Conservation (phyloP, 2,113 vertebrate genomes). For the Lepus americanus region DNA sequence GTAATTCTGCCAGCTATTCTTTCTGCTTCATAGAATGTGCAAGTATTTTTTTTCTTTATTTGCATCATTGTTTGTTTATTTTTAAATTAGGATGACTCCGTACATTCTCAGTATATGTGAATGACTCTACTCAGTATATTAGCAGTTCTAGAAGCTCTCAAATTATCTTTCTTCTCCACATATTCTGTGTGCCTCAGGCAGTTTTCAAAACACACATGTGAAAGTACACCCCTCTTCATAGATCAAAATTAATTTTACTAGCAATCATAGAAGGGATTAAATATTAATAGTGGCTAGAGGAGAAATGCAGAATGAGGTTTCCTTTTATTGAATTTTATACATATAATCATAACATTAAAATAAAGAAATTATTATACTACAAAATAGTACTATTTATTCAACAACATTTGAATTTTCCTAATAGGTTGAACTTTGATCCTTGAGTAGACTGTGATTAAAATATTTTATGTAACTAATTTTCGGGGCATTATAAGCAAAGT, state of each 20-base stretch:
- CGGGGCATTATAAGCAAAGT: too few relatives aligned
- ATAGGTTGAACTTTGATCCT: too few relatives aligned
- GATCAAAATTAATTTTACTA: neutral
- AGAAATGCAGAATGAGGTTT: neutral
- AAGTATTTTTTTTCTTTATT: neutral
- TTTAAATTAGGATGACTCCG: neutral
- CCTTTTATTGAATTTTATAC: neutral
- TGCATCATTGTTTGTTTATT: neutral
- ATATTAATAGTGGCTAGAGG: neutral
- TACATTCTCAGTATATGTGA: neutral
- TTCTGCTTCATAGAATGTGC: neutral
- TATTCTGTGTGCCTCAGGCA: neutral
- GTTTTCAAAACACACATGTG: neutral
- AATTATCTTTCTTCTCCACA: neutral
- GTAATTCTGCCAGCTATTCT: neutral
- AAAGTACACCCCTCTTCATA: neutral
- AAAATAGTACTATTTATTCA: too few relatives aligned
- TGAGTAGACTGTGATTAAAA: too few relatives aligned
- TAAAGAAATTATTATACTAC: too few relatives aligned
- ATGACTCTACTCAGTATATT: neutral
- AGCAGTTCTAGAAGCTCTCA: neutral
- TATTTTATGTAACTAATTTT: too few relatives aligned
- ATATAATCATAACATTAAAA: too few relatives aligned
- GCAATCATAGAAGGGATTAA: neutral
- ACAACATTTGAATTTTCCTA: too few relatives aligned